phyloP scores from a whole-genome alignment of 2,113 vertebrate genomes.

The Gila orcuttii region DNA sequence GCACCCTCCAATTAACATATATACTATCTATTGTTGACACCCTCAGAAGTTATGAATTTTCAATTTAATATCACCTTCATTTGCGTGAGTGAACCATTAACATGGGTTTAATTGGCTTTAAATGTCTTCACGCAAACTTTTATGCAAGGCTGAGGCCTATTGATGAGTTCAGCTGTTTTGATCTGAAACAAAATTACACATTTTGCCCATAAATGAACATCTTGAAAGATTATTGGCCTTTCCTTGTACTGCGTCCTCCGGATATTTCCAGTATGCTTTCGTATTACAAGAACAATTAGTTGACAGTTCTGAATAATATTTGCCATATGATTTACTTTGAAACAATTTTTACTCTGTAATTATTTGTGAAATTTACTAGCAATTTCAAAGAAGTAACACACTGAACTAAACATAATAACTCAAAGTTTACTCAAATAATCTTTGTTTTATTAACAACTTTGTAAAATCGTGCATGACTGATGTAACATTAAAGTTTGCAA shows the following conservation, averaged over 20 bases:
- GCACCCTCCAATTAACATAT: slow-evolving; percentile 76
- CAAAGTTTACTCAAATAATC: not conserved
- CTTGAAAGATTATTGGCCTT: not conserved
- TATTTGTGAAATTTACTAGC: too few relatives aligned
- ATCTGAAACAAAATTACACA: not conserved
- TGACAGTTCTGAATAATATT: not conserved
- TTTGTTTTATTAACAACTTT: too few relatives aligned
- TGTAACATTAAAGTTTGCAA: too few relatives aligned
- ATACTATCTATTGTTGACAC: slow-evolving; percentile 64
- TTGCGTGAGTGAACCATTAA: slow-evolving; percentile 35
- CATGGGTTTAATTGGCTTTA: slow-evolving; percentile 26
- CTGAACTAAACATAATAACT: not conserved
- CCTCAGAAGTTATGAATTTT: slow-evolving; percentile 48
- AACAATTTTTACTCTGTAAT: not conserved
- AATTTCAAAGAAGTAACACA: not conserved
- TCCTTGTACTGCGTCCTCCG: not conserved
- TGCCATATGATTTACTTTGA: not conserved
- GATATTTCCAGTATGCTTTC: not conserved
- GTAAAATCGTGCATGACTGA: too few relatives aligned
- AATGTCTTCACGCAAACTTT: slow-evolving; percentile 9
- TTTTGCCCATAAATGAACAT: not conserved
- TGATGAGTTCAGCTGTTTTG: slow-evolving; percentile 28
- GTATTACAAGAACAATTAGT: not conserved
- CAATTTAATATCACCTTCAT: slow-evolving; percentile 44
- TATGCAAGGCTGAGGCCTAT: not conserved